phyloP scores from a whole-genome alignment of 2,888 invertebrate genomes.

The Drosophila diplacantha region DNA sequence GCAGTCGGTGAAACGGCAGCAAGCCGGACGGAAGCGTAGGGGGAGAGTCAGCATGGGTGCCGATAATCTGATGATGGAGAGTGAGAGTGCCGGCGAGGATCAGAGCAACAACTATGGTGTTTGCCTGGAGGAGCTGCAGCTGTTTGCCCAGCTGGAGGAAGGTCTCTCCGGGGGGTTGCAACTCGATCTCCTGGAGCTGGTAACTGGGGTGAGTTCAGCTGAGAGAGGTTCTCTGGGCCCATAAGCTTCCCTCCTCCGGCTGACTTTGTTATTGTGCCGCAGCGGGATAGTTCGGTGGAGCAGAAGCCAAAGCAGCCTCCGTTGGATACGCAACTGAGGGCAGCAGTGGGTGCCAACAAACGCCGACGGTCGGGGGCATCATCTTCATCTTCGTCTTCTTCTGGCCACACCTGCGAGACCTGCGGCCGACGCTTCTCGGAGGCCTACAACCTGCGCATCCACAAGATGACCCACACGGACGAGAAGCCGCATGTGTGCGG shows the following conservation, averaged over 20 bases:
- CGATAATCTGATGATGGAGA: background rate
- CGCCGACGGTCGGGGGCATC: background rate
- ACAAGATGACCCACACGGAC: conserved; percentile 73
- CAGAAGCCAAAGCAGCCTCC: background rate
- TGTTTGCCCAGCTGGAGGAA: conserved; percentile 49
- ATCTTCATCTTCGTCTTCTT: background rate
- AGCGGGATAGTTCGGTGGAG: background rate
- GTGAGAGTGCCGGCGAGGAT: background rate
- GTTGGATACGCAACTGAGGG: background rate
- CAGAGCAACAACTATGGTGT: conserved; percentile 35
- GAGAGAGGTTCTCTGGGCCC: no score
- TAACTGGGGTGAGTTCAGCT: conserved; percentile 32
- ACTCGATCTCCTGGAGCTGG: conserved; percentile 20
- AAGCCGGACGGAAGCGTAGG: conserved; percentile 7
- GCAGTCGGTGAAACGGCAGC: conserved; percentile 15
- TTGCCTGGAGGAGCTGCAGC: conserved; percentile 51
- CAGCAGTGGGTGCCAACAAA: background rate
- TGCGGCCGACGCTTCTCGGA: conserved; percentile 66
- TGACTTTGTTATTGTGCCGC: background rate
- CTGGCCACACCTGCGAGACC: conserved; percentile 48
- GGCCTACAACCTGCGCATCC: conserved; percentile 69
- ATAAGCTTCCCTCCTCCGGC: background rate
- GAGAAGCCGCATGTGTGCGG: conserved; percentile 69
- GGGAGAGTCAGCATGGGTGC: background rate
- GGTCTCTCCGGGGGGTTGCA: conserved; percentile 14